Evolutionary conservation across 2,888 invertebrate species (phyloP).

Genomic region (Spialia ferax): DNA sequence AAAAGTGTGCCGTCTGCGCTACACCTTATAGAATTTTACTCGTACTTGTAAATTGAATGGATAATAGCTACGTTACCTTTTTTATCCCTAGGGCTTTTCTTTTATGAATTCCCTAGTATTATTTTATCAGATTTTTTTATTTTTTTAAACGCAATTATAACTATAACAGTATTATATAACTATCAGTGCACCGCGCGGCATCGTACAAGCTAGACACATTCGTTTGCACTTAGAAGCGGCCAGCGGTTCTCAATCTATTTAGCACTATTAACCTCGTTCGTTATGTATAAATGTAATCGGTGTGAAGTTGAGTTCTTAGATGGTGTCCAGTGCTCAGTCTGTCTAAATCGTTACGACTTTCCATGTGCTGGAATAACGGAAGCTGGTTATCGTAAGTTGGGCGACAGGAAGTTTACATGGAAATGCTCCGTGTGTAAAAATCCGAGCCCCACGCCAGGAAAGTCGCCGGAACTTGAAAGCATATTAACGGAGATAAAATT

Average conservation of each 20-base stretch:
- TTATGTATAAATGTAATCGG: conserved; percentile 13
- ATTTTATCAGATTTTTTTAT: no score
- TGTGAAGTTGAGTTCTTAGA: conserved; percentile 2
- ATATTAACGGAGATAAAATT: conserved; percentile 10
- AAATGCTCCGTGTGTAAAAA: conserved; percentile 12
- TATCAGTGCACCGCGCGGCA: no score
- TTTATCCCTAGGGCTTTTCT: no score
- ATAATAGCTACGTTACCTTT: no score
- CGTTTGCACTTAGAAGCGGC: background rate
- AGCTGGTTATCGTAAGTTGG: conserved; percentile 9
- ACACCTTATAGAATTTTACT: no score
- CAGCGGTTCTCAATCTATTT: background rate
- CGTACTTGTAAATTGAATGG: no score
- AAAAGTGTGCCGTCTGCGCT: no score
- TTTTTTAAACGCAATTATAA: no score
- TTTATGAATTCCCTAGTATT: no score
- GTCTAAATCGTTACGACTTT: conserved; percentile 3
- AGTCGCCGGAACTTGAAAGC: background rate
- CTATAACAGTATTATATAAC: no score
- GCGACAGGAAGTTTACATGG: conserved; percentile 9
- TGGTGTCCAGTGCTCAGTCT: conserved; percentile 13
- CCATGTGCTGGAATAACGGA: conserved; percentile 19
- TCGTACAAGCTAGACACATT: no score
- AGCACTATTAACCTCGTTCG: background rate
- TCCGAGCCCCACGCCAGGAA: conserved; percentile 5